Evolutionary conservation across 2,888 invertebrate species (phyloP), one percentile per base, ranked within the genome.

Genomic region (Girardia tigrina): DNA sequence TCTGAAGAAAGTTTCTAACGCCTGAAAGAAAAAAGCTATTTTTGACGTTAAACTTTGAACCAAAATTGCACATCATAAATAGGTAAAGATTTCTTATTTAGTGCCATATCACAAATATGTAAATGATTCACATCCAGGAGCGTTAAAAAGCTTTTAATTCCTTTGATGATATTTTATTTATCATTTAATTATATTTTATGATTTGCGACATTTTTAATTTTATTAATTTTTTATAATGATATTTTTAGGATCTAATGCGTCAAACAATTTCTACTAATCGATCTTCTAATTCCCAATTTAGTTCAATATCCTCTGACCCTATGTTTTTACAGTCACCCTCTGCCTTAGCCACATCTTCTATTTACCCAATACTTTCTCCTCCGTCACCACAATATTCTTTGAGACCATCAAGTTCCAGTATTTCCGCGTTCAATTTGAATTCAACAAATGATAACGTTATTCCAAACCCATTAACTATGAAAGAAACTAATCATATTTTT

Each of bases 301-400:
- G 23, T 56, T 12, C 56, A 56, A 56, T 56, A 23, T 23, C 56
- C n/a, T n/a, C 56, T 20, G 56, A 56, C 23, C 56, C 56, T 20
- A 56, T 56, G 56, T 56, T 56, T 56, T 16, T 56, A 56, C 56
- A 56, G 56, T 56, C 56, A 56, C 56, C 56, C 56, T 56, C 56
- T 56, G 56, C 56, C 56, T 56, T 56, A 56, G 56, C 56, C 56
- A 20, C 56, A n/a, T 56, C 56, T 16, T 56, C 56, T 56, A 56
- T 56, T 56, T 56, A 56, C 23, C 56, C 56, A 20, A 56, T 56
- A 12, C 56, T 56, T 56, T 56, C 56, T 56, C 56, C 56, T 2
- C 56, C 56, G n/a, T 56, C 56, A 20, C 56, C 56, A 6, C 56
- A 56, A 56, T 56, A 56, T 56, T 56, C 56, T 4, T 56, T 56